These are phyloP conservation scores for Apotomis betuletana DNA, from an alignment of 2,888 invertebrate genomes.

Conservation along the genomic window DNA sequence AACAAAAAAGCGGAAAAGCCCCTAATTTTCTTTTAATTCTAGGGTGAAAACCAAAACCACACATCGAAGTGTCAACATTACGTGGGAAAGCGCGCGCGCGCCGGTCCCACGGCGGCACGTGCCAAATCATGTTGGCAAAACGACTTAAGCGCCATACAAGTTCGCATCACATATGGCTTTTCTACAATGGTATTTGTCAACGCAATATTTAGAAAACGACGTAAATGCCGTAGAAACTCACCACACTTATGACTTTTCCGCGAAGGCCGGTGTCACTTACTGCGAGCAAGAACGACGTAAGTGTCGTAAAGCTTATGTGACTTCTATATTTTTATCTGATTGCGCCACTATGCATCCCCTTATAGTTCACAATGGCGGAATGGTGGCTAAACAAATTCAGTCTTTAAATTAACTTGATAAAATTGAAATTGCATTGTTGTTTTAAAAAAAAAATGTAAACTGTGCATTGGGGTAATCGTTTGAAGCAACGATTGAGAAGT, in stretches of 20 bases:
- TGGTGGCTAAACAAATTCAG: background rate
- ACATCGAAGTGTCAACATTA: constrained; percentile 33
- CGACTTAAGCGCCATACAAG: background rate
- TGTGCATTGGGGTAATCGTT: constrained; percentile 8
- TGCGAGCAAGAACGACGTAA: no score
- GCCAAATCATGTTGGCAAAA: constrained; percentile 7
- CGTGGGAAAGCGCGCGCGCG: constrained; percentile 64
- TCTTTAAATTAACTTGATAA: background rate
- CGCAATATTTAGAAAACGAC: background rate
- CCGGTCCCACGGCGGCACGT: constrained; percentile 61
- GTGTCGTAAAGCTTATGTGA: no score
- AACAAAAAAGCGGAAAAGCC: no score
- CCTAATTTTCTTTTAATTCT: constrained; percentile 3
- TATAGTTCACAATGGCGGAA: background rate
- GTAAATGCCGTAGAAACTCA: background rate
- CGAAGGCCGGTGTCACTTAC: no score
- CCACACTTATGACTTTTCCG: background rate
- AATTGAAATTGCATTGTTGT: background rate
- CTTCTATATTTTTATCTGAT: no score
- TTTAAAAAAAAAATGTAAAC: background rate
- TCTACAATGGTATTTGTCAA: background rate
- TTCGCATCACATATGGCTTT: background rate
- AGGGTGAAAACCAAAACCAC: constrained; percentile 12
- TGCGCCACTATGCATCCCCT: background rate
- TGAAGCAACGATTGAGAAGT: constrained; percentile 22